Base-by-base conservation (phyloP, 2,888 invertebrate species). In the Caenorhabditis sp. region DNA sequence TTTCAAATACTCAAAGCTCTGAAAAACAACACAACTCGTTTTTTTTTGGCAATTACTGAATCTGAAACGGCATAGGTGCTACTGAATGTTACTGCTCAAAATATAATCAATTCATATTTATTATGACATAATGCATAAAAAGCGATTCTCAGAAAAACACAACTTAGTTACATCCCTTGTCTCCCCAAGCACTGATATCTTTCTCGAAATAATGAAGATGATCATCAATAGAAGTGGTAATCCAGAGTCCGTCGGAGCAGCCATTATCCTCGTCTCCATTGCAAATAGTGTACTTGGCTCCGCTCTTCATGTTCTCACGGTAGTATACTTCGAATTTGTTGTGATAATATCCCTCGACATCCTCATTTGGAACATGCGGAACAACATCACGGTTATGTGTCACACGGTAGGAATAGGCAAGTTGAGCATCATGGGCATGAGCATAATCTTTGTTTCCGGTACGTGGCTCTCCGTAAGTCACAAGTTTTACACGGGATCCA, bases 131-230 rank as follows among this genome's bases (percentile, higher is more conserved):
- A 26, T 28, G 19, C 10, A 74, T n/a, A 28, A n/a, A 41, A 31
- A 2, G 24, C 24, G 22, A 35, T 38, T 41, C 31, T 26, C 31
- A 22, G 14, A 59, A 5, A 16, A 12, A 12, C 31, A n/a, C 0
- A 12, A n/a, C 28, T 47, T 82, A 77, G n/a, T 84, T 82, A 56
- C 89, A 89, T 49, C 89, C 89, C 28, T 77, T 81, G n/a, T 80
- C 85, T 82, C 89, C 89, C 81, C 82, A 89, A n/a, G 59, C 87
- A 24, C 84, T 82, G 47, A 89, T 80, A 70, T 88, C 86, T 16
- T 85, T 56, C 10, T 84, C 82, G 58, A 87, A 90, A 72, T 90
- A 90, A 76, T 89, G 87, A 14, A 88, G 82, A 74, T 90, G 90
- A 58, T 90, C 90, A 58, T 79, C 74, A 66, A 89, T 84, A 8